Evolutionary conservation across 2,113 vertebrate species (phyloP).

Genomic region (Gopherus flavomarginatus): DNA sequence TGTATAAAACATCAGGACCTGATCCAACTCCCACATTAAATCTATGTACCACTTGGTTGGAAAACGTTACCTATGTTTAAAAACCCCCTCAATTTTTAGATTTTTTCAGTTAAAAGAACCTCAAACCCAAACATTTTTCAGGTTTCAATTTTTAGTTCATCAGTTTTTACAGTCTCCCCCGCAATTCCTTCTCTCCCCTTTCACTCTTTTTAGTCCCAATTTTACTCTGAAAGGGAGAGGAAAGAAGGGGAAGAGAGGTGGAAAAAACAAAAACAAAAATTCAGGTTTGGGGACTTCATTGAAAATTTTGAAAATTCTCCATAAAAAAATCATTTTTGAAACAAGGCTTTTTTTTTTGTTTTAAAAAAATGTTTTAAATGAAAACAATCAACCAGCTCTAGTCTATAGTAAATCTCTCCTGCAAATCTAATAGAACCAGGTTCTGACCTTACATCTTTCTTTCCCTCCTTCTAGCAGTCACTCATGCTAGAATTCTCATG

Average conservation of each 20-base stretch:
- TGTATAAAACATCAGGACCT: background rate
- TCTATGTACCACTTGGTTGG: background rate
- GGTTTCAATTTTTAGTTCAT: background rate
- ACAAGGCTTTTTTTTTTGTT: background rate
- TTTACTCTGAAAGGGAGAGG: background rate
- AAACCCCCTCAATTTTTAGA: background rate
- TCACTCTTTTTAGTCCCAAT: background rate
- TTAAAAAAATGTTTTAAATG: background rate
- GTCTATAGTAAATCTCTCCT: background rate
- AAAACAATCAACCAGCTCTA: background rate
- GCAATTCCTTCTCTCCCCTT: background rate
- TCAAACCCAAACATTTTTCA: background rate
- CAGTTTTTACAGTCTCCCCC: background rate
- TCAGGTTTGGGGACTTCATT: background rate
- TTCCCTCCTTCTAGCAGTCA: background rate
- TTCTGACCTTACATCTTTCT: background rate
- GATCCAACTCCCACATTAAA: background rate
- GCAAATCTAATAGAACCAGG: background rate
- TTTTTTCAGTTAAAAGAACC: background rate
- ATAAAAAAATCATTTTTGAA: background rate
- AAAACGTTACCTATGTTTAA: background rate
- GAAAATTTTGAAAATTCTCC: background rate
- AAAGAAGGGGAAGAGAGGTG: too few species aligned
- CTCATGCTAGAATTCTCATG: background rate
- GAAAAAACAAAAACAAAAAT: background rate